Evolutionary conservation across 2,888 invertebrate species (phyloP).

Genomic region (Eugnorisma glareosa): DNA sequence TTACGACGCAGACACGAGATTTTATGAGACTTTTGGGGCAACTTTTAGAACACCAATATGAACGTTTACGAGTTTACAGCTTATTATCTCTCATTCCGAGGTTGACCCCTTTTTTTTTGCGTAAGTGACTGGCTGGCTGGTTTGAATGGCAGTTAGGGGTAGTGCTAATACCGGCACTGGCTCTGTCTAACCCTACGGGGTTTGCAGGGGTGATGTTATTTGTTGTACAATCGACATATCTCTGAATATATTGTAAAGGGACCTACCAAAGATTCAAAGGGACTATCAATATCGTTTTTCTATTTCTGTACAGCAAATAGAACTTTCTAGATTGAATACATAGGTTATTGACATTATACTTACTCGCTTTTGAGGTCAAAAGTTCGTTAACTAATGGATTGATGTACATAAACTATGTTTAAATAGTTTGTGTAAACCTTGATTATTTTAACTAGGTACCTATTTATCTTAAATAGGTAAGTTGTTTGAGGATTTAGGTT

Average conservation of each 20-base stretch:
- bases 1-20: no score
- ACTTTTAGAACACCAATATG: no score
- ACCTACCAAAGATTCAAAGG: no score
- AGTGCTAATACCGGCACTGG: no score
- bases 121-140: no score
- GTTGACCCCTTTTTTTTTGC: no score
- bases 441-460: not conserved
- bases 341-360: not conserved
- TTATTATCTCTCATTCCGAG: no score
- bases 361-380: not conserved
- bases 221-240: not conserved
- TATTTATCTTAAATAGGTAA: not conserved
- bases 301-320: not conserved
- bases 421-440: not conserved
- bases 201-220: not conserved
- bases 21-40: no score
- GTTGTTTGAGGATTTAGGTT: not conserved
- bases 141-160: no score
- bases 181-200: no score
- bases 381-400: not conserved
- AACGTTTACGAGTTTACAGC: no score
- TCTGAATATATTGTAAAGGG: not conserved
- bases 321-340: conserved; percentile 1
- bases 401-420: not conserved
- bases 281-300: not conserved